These are phyloP conservation scores for Hemicordylus capensis DNA, from an alignment of 2,113 vertebrate genomes.

Conservation along the genomic window DNA sequence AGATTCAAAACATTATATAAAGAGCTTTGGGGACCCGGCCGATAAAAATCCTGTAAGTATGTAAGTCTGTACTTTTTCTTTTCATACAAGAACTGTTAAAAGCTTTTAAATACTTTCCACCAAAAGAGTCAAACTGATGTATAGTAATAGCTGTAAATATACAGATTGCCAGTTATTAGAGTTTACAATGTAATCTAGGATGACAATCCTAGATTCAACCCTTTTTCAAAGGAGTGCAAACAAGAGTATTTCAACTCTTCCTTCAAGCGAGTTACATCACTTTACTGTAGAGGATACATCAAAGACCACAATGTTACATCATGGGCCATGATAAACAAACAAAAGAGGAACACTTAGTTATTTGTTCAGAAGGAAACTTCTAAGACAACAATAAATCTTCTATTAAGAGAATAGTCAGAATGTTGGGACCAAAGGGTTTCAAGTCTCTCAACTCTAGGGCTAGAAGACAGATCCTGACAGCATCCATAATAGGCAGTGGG, in stretches of 20 bases:
- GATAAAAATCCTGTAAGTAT: not conserved
- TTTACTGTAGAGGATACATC: not conserved
- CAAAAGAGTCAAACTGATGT: slow-evolving; percentile 4
- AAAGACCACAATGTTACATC: not conserved
- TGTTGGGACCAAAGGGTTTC: not conserved
- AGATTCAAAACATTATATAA: not conserved
- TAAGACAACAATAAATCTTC: not conserved
- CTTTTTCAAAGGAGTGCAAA: not conserved
- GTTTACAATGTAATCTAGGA: no score
- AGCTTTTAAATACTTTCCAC: slow-evolving; percentile 29
- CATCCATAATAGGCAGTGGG: not conserved
- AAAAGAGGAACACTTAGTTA: not conserved
- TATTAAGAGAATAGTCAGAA: not conserved
- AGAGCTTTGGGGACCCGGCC: not conserved
- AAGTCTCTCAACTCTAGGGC: not conserved
- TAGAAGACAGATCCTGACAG: not conserved
- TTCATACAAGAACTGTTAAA: slow-evolving; percentile 13
- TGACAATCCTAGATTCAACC: not conserved
- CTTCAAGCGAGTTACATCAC: not conserved
- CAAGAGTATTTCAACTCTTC: not conserved
- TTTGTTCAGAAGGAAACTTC: not conserved
- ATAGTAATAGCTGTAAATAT: not conserved
- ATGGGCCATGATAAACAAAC: not conserved
- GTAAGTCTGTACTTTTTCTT: not conserved
- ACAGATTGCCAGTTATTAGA: not conserved